These are phyloP conservation scores for Lasioglossum pauxillum DNA, from an alignment of 2,888 invertebrate genomes.

Conservation along the genomic window DNA sequence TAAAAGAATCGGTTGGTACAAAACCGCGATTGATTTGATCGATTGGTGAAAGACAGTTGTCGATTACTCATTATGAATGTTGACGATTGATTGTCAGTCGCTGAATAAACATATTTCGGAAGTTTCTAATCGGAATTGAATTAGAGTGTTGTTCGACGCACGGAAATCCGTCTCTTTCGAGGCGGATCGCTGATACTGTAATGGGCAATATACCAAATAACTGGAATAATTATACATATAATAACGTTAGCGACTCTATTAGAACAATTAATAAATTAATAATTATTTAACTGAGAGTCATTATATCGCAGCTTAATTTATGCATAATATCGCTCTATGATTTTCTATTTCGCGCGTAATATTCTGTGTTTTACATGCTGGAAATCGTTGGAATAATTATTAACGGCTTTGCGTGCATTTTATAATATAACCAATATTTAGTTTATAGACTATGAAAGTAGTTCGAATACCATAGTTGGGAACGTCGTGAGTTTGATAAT, in stretches of 20 bases:
- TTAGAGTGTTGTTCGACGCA: too few species aligned
- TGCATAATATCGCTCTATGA: background rate
- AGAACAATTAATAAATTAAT: background rate
- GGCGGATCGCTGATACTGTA: too few species aligned
- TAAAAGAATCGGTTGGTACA: background rate
- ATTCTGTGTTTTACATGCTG: background rate
- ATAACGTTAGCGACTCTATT: background rate
- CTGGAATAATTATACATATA: background rate
- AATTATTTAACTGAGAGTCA: background rate
- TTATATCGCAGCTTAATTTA: background rate
- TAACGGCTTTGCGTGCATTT: too few species aligned
- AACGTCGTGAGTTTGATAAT: background rate
- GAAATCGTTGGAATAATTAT: background rate
- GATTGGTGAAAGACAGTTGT: background rate
- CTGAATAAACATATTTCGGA: too few species aligned
- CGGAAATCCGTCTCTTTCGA: too few species aligned
- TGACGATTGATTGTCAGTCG: background rate
- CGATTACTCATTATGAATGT: background rate
- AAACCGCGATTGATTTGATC: background rate
- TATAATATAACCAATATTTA: background rate
- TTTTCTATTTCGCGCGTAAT: background rate
- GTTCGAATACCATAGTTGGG: background rate
- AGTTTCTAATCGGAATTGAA: too few species aligned
- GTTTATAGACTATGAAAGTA: background rate
- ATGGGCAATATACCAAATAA: too few species aligned